phyloP scores from a whole-genome alignment of 2,888 invertebrate genomes.

The Drosophila paranaensis region DNA sequence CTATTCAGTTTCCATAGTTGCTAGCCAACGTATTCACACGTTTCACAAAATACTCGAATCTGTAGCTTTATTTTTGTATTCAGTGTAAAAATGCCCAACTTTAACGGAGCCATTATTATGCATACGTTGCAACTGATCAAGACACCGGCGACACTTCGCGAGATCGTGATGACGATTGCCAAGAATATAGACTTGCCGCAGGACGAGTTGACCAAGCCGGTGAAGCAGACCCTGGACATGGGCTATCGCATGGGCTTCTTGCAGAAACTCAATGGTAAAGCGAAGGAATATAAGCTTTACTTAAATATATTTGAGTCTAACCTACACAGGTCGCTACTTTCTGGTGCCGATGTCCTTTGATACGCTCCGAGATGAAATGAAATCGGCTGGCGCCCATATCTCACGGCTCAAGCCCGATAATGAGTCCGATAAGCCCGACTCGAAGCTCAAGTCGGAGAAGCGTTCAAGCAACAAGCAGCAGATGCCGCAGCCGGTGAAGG shows the following conservation, averaged over 20 bases:
- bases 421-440: neutral
- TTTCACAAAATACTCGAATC: constrained; percentile 7
- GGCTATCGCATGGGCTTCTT: constrained; percentile 55
- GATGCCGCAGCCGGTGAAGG: neutral
- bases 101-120: constrained; percentile 67
- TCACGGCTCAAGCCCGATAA: neutral
- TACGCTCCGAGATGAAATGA: constrained; percentile 39
- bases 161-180: constrained; percentile 56
- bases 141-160: constrained; percentile 59
- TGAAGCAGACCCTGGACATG: constrained; percentile 61
- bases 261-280: constrained; percentile 59
- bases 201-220: constrained; percentile 53
- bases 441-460: constrained; percentile 16
- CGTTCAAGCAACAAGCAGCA: constrained; percentile 19
- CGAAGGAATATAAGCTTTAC: no score
- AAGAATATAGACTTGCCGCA: constrained; percentile 52
- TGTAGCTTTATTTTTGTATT: neutral
- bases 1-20: constrained; percentile 31
- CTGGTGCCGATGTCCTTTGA: constrained; percentile 54
- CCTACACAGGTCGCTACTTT: constrained; percentile 53
- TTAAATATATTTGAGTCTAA: no score
- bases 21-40: constrained; percentile 3
- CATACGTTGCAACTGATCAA: constrained; percentile 62
- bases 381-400: neutral
- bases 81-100: constrained; percentile 54